A percentile compares a stretch with the other conserved stretches of the same genome.
Evolutionary conservation across 2,797 vertebrate species (phyloP).

Genomic region (Cynodonichthys magdalenae): DNA sequence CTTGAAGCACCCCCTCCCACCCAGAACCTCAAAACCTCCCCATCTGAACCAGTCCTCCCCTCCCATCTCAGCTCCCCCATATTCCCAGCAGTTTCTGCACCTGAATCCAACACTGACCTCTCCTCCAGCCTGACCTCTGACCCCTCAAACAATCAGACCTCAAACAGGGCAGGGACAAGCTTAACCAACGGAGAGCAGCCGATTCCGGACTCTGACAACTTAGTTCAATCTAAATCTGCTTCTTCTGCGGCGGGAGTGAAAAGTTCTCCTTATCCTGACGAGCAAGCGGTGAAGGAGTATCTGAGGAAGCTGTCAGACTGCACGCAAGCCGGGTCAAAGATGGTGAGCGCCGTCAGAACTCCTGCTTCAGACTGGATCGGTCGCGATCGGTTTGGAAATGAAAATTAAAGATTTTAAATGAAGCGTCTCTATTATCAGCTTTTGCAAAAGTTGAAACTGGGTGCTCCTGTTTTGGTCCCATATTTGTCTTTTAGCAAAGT

Average conservation of each 20-base stretch:
- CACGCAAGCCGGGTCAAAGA: conserved; percentile 70
- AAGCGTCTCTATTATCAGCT: too few relatives aligned
- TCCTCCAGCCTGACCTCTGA: neutral
- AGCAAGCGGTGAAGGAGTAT: conserved; percentile 85
- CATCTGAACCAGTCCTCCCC: conserved; percentile 70
- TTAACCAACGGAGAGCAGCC: conserved; percentile 37
- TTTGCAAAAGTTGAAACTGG: too few relatives aligned
- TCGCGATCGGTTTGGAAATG: too few relatives aligned
- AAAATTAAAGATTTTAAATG: too few relatives aligned
- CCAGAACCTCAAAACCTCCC: conserved; percentile 53
- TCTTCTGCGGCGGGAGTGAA: conserved; percentile 35
- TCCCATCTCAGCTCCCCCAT: conserved; percentile 29
- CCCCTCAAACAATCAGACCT: conserved; percentile 30
- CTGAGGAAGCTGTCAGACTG: conserved; percentile 80
- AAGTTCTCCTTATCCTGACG: conserved; percentile 76
- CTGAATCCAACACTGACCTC: neutral
- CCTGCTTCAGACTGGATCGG: too few relatives aligned
- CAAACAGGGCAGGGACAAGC: conserved; percentile 10
- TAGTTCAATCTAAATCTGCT: neutral
- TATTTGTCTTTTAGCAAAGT: too few relatives aligned
- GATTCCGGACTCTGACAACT: conserved; percentile 19
- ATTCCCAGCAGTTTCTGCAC: conserved; percentile 4
- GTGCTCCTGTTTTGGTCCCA: too few relatives aligned
- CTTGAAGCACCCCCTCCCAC: conserved; percentile 26
- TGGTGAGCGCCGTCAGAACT: conserved; percentile 2